Conservation (phyloP, 1,140 invertebrate species). For the Drosophila tani region DNA sequence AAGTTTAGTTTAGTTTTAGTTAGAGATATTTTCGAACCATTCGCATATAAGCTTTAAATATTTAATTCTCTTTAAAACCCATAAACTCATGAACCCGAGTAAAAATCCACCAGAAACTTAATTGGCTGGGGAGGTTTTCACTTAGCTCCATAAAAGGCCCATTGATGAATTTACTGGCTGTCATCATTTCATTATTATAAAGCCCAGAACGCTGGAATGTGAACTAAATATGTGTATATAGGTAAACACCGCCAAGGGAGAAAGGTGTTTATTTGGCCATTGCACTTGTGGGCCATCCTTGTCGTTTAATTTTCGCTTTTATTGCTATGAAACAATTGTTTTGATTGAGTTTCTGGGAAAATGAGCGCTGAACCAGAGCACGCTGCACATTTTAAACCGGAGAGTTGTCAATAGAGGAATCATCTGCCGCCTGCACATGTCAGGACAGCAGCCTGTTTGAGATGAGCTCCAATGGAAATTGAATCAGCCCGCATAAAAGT, state of each 20-base stretch:
- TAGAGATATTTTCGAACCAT: too few relatives aligned
- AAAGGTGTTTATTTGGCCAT: conserved; percentile 18
- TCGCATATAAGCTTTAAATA: too few relatives aligned
- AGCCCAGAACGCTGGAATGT: conserved; percentile 30
- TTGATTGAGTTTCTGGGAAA: neutral
- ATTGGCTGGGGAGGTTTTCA: conserved; percentile 46
- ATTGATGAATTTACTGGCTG: conserved; percentile 38
- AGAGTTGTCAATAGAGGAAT: conserved; percentile 17
- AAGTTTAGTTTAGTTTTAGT: too few relatives aligned
- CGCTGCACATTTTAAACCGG: conserved; percentile 3
- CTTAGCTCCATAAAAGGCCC: neutral
- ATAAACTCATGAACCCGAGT: neutral
- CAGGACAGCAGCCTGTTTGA: conserved; percentile 1
- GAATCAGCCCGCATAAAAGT: conserved; percentile 57
- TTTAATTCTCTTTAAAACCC: neutral
- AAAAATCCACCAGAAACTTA: conserved; percentile 52
- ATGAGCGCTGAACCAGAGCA: neutral
- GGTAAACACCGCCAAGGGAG: neutral
- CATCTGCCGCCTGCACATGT: conserved; percentile 20
- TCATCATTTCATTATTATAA: conserved; percentile 52
- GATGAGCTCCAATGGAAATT: conserved; percentile 46
- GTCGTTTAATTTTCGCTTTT: conserved; percentile 68
- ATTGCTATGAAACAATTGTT: conserved; percentile 66
- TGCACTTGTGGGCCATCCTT: conserved; percentile 68
- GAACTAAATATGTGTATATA: conserved; percentile 27